These are phyloP conservation scores for Actenoides lindsayi DNA, from an alignment of 2,113 vertebrate genomes.

Conservation along the genomic window DNA sequence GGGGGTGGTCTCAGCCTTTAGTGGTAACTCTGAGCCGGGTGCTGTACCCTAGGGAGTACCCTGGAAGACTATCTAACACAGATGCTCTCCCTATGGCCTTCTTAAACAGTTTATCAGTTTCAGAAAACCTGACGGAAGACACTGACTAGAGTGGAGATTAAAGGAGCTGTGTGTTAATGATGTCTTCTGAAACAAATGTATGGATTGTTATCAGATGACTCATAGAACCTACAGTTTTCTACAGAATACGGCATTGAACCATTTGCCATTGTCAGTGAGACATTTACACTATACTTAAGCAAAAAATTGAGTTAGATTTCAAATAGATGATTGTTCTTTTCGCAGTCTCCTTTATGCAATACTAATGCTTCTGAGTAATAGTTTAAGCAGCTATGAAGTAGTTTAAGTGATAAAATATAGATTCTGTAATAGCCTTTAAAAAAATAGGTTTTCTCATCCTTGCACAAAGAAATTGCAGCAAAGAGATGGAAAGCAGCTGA, in stretches of 20 bases:
- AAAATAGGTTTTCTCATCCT: neutral
- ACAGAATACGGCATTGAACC: neutral
- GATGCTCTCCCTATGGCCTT: fast-evolving
- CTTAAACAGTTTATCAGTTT: neutral
- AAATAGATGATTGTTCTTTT: neutral
- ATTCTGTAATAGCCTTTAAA: neutral
- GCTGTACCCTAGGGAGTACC: neutral
- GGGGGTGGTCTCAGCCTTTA: neutral
- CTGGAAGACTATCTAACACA: neutral
- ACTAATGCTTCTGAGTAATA: neutral
- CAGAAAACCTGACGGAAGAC: neutral
- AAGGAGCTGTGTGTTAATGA: neutral
- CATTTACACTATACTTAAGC: neutral
- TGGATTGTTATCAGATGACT: neutral
- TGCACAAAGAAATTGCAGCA: neutral
- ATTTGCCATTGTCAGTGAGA: neutral
- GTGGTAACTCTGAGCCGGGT: neutral
- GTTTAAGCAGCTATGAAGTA: neutral
- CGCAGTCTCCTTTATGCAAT: neutral
- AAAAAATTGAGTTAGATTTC: neutral
- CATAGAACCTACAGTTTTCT: neutral
- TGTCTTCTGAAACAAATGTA: neutral
- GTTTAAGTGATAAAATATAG: fast-evolving
- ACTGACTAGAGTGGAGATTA: neutral
- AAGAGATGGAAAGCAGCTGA: neutral